Base-by-base conservation (phyloP, 2,113 vertebrate genomes). In the Pomatostomus ruficeps region DNA sequence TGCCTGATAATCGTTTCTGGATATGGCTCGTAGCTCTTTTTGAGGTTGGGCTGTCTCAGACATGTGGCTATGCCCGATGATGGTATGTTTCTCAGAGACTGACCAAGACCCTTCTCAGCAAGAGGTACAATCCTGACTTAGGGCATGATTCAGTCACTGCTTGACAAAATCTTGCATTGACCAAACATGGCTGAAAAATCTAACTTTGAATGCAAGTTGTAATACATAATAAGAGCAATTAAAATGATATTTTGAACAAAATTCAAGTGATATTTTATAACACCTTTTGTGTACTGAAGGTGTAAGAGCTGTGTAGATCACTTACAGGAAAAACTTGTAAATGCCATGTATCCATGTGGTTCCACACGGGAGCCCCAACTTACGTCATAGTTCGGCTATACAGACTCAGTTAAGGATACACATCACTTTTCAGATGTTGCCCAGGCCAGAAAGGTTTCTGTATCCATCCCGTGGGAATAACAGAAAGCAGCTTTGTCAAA, bases 1-100 rank as follows among this genome's bases (percentile, higher is more conserved):
- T 71, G 28, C 8, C 33, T 13, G 33, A 33, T 55, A 51, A 96
- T 21, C 14, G 6, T 67, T 63, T 84, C 58, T 65, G 26, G 25
- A 54, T 42, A 8, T 23, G 66, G 24, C 19, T 43, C n/a, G 22
- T 36, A 75, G 18, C 7, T 21, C 7, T n/a, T 67, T 76, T 42
- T 59, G 49, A 79, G 67, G 16, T 1, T 28, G 33, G 2, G 16
- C 22, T 83, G 2, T 67, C 19, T 62, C 46, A 82, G 71, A 26
- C 3, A 4, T 8, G 5, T 58, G 62, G 7, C 59, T 1, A 0
- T 48, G 14, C 26, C 35, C 45, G 20, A 31, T 35, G 25, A 78
- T 18, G 26, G 10, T 13, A 5, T 17, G 8, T 70, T 82, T 70
- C 55, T 46, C 10, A 77, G 65, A 46, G 26, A 10, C 11, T 10